Evolutionary conservation across 2,113 vertebrate species (phyloP).

Genomic region (Otolemur garnettii): DNA sequence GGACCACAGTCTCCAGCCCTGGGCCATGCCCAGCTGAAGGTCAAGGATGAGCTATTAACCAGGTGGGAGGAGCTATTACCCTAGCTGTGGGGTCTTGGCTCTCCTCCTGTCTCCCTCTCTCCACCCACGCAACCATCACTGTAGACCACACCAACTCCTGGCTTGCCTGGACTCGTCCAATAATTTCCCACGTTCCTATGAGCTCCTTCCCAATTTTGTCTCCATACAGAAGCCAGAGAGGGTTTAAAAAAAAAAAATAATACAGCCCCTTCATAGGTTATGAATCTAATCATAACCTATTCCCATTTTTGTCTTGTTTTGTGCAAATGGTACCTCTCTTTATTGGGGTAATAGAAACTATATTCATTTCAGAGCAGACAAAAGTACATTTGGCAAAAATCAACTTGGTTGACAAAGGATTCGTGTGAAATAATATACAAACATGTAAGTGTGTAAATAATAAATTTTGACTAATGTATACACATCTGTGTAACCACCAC

Average conservation of each 20-base stretch:
- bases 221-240: background rate
- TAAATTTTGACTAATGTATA: background rate
- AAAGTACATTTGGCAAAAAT: slow-evolving; percentile 25
- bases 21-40: background rate
- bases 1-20: too few species aligned
- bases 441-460: background rate
- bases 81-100: too few species aligned
- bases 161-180: rapidly evolving
- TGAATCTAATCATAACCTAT: slow-evolving; percentile 11
- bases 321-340: slow-evolving; percentile 21
- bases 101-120: background rate
- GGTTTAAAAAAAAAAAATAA: background rate
- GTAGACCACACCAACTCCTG: background rate
- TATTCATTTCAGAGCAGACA: background rate
- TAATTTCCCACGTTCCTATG: background rate
- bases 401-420: background rate
- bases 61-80: background rate
- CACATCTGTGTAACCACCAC: background rate
- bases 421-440: slow-evolving; percentile 13
- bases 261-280: too few species aligned
- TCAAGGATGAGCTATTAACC: too few species aligned
- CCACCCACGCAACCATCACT: rapidly evolving
- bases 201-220: background rate
- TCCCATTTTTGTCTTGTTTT: slow-evolving; percentile 42
- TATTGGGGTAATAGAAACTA: background rate